Percentiles rank a stretch among this genome's conserved stretches.
Conservation (phyloP, 2,888 invertebrate species). For the Chymomyza caudatula region DNA sequence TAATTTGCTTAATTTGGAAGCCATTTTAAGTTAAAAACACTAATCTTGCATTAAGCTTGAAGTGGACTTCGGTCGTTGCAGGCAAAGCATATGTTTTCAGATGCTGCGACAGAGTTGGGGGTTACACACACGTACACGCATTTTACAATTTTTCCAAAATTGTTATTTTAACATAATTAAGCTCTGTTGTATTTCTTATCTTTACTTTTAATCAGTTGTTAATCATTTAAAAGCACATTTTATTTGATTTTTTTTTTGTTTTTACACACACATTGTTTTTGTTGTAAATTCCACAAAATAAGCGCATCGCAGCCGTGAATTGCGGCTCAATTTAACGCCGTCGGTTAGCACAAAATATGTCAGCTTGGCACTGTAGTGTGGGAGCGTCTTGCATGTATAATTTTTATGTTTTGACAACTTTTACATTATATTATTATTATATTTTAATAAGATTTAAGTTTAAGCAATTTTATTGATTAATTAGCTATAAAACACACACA, state of each 20-base stretch:
- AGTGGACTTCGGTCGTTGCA: slow-evolving; percentile 45
- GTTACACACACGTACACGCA: not conserved
- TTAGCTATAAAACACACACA: slow-evolving; percentile 23
- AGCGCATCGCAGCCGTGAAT: slow-evolving; percentile 59
- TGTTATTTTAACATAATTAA: not conserved
- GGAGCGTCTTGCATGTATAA: slow-evolving; percentile 64
- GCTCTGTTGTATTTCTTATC: not conserved
- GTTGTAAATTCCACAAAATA: slow-evolving; percentile 32
- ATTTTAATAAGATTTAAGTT: slow-evolving; percentile 7
- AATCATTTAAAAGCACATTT: not conserved
- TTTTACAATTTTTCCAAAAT: not conserved
- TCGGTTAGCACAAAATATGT: slow-evolving; percentile 64
- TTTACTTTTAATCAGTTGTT: not conserved
- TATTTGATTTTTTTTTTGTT: not conserved
- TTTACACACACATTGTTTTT: not conserved
- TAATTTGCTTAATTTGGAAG: not conserved
- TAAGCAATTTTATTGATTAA: slow-evolving; percentile 9
- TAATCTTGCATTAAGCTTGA: slow-evolving; percentile 41
- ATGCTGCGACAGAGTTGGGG: slow-evolving; percentile 35
- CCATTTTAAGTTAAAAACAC: not conserved
- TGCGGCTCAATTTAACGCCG: slow-evolving; percentile 55
- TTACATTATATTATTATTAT: slow-evolving; percentile 28
- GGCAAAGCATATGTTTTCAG: slow-evolving; percentile 42
- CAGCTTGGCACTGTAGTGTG: slow-evolving; percentile 62
- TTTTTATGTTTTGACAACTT: slow-evolving; percentile 51